Evolutionary conservation across 2,113 vertebrate genomes (phyloP).

Genomic region (Mellivora capensis): DNA sequence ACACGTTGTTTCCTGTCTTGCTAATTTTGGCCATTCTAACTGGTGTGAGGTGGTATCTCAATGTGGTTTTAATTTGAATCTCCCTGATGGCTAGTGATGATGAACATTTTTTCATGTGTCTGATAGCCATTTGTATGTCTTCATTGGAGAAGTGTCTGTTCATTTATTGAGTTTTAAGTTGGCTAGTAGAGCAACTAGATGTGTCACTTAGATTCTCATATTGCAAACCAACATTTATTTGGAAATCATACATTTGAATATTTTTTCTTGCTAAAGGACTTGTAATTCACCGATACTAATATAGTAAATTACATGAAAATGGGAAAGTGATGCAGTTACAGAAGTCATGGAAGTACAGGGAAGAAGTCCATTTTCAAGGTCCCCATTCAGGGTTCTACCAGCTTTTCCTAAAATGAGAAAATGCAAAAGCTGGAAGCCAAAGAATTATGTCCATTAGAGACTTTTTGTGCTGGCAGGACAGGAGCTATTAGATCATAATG

Average conservation of each 20-base stretch:
- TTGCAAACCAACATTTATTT: neutral
- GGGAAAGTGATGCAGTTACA: neutral
- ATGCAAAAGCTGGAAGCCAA: conserved; percentile 23
- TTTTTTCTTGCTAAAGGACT: neutral
- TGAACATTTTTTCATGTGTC: no score
- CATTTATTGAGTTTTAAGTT: neutral
- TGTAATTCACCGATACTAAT: neutral
- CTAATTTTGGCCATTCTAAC: no score
- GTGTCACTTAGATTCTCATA: neutral
- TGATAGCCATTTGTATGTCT: no score
- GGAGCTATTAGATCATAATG: conserved; percentile 56
- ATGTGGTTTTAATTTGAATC: no score
- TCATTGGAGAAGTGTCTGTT: no score
- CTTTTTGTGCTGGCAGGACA: conserved; percentile 15
- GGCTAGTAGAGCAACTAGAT: neutral
- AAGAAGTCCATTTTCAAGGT: neutral
- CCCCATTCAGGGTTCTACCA: neutral
- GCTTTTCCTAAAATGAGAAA: conserved; percentile 15
- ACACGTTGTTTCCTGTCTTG: no score
- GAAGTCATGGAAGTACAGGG: neutral
- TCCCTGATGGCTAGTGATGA: no score
- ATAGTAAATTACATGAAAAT: neutral
- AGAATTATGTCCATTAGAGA: conserved; percentile 46
- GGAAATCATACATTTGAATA: neutral
- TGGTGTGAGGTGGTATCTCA: no score